Base-by-base conservation (phyloP, 1,140 invertebrate species). In the Drosophila sturtevanti region DNA sequence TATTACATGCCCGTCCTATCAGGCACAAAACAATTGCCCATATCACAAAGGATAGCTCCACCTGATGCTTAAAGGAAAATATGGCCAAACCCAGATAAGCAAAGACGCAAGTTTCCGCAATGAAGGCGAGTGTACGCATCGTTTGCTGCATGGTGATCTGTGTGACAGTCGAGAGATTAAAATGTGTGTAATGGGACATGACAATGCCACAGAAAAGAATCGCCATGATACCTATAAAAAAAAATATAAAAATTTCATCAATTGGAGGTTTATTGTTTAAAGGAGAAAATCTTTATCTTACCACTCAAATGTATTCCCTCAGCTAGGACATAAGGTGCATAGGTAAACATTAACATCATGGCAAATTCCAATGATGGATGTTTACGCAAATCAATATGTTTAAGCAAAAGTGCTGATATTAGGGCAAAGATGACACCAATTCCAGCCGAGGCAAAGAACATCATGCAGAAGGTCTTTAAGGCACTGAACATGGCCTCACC, bases 61-160 rank as follows among this genome's bases (percentile, higher is more conserved):
- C 95, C 44, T 95, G 93, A 81, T 97, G 97, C 80, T 96, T 95
- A 91, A 99, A 99, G 91, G 98, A 99, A 92, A 99, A 99, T 72
- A 99, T 96, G 9, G 98, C 98, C 77, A 99, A 92, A 41, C 99
- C 99, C 48, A 99, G 94, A 92, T 99, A 99, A n/a, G 98, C 98
- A 94, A 99, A 99, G 0, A 99, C 98, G 93, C 98, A 99, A 1
- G 98, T 99, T 94, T 99, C 98, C 81, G 98, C 98, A 81, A 99
- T 98, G 90, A 99, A 99, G 5, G 99, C 97, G 22, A 99, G 93
- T 0, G 98, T 99, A 91, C 99, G 94, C 94, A 99, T 98, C 1
- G 98, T 99, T 92, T 99, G 98, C 92, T 99, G 98, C 96, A 99
- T 99, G 2, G 98, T 99, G 7, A 99, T 99, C 93, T 99, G 98